Conservation (phyloP, 2,888 invertebrate species). For the Nephrotoma flavescens region DNA sequence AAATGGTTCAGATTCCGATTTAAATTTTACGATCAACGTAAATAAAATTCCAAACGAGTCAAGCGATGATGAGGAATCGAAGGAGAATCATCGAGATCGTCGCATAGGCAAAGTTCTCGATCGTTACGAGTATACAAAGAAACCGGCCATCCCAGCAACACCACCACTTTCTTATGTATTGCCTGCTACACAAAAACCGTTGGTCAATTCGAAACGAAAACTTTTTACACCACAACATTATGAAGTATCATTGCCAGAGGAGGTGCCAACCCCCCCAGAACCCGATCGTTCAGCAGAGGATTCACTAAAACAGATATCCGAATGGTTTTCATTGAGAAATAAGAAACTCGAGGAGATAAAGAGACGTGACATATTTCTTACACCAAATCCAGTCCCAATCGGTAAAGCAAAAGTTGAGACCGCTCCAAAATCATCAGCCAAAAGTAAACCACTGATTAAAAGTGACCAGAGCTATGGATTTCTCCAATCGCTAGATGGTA, state of each 20-base stretch:
- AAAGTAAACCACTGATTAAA: conserved; percentile 2
- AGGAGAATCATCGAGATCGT: conserved; percentile 5
- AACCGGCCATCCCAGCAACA: conserved; percentile 20
- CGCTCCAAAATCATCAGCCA: conserved; percentile 12
- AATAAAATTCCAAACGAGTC: neutral
- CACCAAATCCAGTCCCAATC: neutral
- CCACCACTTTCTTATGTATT: conserved; percentile 8
- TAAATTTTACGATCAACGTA: neutral
- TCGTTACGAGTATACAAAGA: conserved; percentile 18
- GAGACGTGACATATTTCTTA: neutral
- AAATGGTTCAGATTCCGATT: neutral
- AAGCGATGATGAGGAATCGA: neutral
- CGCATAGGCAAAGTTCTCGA: conserved; percentile 19
- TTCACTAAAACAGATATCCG: neutral
- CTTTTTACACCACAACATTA: conserved; percentile 24
- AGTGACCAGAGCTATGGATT: conserved; percentile 18
- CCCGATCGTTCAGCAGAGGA: neutral
- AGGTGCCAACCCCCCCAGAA: neutral
- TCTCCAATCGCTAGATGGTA: conserved; percentile 26
- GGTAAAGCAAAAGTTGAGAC: no score
- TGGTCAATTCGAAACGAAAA: conserved; percentile 15
- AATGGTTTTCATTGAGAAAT: neutral
- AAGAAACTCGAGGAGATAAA: neutral
- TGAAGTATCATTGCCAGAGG: conserved; percentile 7
- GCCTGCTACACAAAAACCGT: conserved; percentile 11